Base-by-base conservation (phyloP, 2,113 vertebrate genomes). In the Mobula hypostoma region DNA sequence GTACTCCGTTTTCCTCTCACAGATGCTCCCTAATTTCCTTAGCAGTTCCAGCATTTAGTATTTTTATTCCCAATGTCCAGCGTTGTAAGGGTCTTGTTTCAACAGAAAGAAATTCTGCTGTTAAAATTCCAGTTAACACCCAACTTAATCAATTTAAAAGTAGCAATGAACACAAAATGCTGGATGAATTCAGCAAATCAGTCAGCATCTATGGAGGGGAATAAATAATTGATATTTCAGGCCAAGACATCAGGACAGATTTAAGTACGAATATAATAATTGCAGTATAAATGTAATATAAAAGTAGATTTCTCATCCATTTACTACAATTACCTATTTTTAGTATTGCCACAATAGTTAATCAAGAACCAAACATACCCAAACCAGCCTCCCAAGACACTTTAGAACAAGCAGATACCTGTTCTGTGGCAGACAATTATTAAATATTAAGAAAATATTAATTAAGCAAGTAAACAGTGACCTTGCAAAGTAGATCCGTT, bases 381-480 rank as follows among this genome's bases (percentile, higher is more conserved):
- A 94, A 66, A 94, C 40, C 80, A 74, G 27, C 48, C 56, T 58
- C 77, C 70, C 21, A 21, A 48, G 90, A 68, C 70, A 48, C 24
- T 32, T 74, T 94, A 29, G 63, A 95, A 94, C 92, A 95, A 95
- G 94, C 5, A 95, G 91, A 94, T 61, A 87, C 94, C 83, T 24
- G 48, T 5, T 70, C 74, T 90, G 87, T 63, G 70, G 87, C 94
- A 94, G 72, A 32, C n/a, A 78, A 94, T 85, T 48, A 93, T 93
- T 74, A 48, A 48, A 48, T 48, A 48, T 48, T 95, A 94, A 94
- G 94, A 94, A 94, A 95, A 76, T 94, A 95, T 95, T 95, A 48
- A 1, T 48, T 48, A 48, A 48, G 48, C 0, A 48, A 48, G 48
- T 95, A 95, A 19, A 29, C 85, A 94, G 77, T 36, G 2, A 11